Base-by-base conservation (phyloP, 1,140 invertebrate genomes). In the Pseudomyrmex dendroicus region DNA sequence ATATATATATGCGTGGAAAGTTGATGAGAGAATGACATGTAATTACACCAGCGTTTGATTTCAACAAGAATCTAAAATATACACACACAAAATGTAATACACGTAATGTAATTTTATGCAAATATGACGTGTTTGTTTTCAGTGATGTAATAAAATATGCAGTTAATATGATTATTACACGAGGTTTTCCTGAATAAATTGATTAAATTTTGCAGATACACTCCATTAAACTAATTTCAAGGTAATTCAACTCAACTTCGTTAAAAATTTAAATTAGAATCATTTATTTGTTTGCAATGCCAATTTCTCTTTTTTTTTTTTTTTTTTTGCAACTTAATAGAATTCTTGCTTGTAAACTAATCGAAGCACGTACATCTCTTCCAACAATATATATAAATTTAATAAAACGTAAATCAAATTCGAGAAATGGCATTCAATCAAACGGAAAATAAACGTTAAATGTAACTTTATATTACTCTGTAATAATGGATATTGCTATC, bases 71-170 rank as follows among this genome's bases (percentile, higher is more conserved):
- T 35, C 35, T 35, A 35, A 35, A 35, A 35, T 7, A 35, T 0
- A 4, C 35, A 7, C 35, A 35, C 35, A 35, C 25, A 25, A 2
- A 35, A 73, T 46, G 4, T 20, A 48, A 62, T 7, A 57, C 13
- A n/a, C n/a, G 35, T 63, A 63, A 46, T 50, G 50, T 12, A 63
- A 10, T 63, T 63, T 20, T 22, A 62, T 61, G 61, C 62, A 62
- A 74, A 63, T 22, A 63, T 48, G 20, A 62, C 2, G 2, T 13
- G 35, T 13, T 3, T 17, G 22, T 50, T 50, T 50, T 15, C 15
- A 22, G 2, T 17, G 48, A 73, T 35, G 1, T 10, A 44, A 56
- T 63, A 22, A 74, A 74, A 74, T 63, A 13, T 9, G 15, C 20
- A 25, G 35, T 20, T 22, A 44, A 59, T 73, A 59, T 57, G 22